Evolutionary conservation across 2,888 invertebrate species (phyloP), one percentile per base, ranked within the genome.

Genomic region (Neoaliturus tenellus): DNA sequence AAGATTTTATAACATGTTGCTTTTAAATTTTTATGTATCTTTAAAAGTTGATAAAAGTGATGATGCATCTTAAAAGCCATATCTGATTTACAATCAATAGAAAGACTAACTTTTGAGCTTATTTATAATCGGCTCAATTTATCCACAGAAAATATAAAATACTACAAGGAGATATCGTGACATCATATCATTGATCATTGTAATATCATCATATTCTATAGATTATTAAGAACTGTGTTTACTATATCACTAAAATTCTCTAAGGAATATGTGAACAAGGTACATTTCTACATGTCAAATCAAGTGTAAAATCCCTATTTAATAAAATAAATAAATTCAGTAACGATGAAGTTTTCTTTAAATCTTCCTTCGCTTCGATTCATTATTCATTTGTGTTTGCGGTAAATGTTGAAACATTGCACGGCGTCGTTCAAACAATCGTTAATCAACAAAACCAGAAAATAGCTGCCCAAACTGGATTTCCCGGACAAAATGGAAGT

Each of bases 281-380:
- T 69, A 69, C 0, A 20, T 39, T 69, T 35, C 12, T 35, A 69
- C 10, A 23, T 33, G 35, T 69, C 33, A 39, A 6, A 39, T 23
- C 25, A 39, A 6, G 39, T 51, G 62, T 62, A 62, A 3, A 62
- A 28, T 62, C 28, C 62, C 62, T 69, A 39, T 69, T 69, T 69
- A 69, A 69, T 35, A 14, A 69, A 35, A 35, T 20, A 69, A 69
- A 69, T 39, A 69, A 39, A 39, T 35, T 39, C 39, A 62, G 20
- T 23, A 51, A 51, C 5, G 3, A 51, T 20, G 3, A 17, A 44
- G 51, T 51, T 51, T 20, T 51, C 5, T 51, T 51, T 51, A 20
- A 23, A 20, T 23, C 51, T 6, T 51, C 3, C 23, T 23, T 10
- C 2, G 23, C 2, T 23, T 12, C 23, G 20, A 44, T 44, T 20